Evolutionary conservation across 2,888 invertebrate species (phyloP).

Genomic region (Terebella lapidaria): DNA sequence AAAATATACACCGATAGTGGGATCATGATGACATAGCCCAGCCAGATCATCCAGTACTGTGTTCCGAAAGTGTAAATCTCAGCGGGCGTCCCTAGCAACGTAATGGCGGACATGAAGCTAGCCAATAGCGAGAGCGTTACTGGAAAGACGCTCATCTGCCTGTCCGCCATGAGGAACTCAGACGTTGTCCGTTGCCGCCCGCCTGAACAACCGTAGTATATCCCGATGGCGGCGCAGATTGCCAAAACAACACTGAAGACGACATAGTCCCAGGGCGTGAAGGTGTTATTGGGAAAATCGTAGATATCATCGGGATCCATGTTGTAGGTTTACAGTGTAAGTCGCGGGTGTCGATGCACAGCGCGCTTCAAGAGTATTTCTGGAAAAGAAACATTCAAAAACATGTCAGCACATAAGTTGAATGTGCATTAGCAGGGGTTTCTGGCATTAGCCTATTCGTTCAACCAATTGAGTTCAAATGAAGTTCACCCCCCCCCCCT

Average conservation of each 20-base stretch:
- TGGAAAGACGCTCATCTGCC: slow-evolving; percentile 39
- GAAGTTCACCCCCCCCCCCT: no score
- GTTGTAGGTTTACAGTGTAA: no score
- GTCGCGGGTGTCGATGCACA: no score
- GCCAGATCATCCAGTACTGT: slow-evolving; percentile 25
- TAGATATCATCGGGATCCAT: no score
- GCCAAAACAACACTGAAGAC: slow-evolving; percentile 32
- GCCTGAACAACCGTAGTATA: slow-evolving; percentile 33
- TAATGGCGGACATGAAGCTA: slow-evolving; percentile 52
- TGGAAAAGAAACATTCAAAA: no score
- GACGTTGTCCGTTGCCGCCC: neutral
- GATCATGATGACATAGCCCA: slow-evolving; percentile 42
- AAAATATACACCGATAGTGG: slow-evolving; percentile 32
- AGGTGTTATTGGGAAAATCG: slow-evolving; percentile 13
- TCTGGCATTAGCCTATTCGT: no score
- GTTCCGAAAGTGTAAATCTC: slow-evolving; percentile 33
- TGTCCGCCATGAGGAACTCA: neutral
- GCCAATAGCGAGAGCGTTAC: slow-evolving; percentile 49
- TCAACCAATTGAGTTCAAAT: no score
- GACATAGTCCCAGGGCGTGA: slow-evolving; percentile 30
- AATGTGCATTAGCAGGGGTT: no score
- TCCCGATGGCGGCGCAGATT: slow-evolving; percentile 34
- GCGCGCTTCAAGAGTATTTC: no score
- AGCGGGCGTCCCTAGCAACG: slow-evolving; percentile 45
- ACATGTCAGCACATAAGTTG: no score